A percentile compares a stretch with the other conserved stretches of the same genome.
Evolutionary conservation across 2,113 vertebrate genomes (phyloP).

Genomic region (Catharus minimus): DNA sequence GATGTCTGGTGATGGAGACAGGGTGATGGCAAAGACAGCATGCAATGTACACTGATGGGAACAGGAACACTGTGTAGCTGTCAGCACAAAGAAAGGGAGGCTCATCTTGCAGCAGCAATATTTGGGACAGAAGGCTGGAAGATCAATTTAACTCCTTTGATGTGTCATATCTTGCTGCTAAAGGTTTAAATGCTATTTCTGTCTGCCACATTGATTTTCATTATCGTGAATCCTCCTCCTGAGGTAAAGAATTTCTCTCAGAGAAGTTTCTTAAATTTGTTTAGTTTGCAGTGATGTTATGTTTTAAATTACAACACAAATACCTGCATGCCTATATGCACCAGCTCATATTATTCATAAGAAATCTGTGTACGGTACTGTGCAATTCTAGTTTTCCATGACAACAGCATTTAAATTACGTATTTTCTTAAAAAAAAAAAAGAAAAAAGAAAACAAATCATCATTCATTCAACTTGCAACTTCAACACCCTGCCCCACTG

Average conservation of each 20-base stretch:
- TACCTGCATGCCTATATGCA: accelerated
- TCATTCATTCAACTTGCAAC: not conserved
- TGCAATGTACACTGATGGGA: not conserved
- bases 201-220: not conserved
- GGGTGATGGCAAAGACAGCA: not conserved
- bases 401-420: not conserved
- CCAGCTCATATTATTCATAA: not conserved
- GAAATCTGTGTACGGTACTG: not conserved
- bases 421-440: not conserved
- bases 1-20: not conserved
- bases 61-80: not conserved
- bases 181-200: slow-evolving; percentile 17
- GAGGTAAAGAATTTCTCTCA: not conserved
- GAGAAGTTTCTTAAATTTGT: not conserved
- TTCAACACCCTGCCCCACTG: not conserved
- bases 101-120: not conserved
- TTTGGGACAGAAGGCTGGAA: not conserved
- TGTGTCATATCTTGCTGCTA: not conserved
- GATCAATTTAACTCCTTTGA: not conserved
- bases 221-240: not conserved
- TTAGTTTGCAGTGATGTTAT: not conserved
- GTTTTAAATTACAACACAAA: not conserved
- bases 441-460: not conserved
- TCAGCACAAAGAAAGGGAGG: not conserved
- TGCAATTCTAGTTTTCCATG: not conserved